Evolutionary conservation across 2,888 invertebrate species (phyloP).

Genomic region (Germaria angustata): DNA sequence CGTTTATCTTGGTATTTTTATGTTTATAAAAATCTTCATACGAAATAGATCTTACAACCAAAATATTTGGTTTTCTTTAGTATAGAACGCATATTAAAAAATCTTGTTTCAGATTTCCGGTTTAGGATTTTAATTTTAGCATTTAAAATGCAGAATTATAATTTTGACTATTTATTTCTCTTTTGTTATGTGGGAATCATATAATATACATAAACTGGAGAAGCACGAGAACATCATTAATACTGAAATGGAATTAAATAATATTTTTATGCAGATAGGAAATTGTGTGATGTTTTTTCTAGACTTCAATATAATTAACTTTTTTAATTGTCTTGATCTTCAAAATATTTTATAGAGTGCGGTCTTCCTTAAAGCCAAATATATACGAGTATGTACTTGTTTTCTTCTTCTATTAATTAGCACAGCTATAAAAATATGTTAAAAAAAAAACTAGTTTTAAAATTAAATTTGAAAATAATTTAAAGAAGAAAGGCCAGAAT

Average conservation of each 20-base stretch:
- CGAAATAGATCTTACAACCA: neutral
- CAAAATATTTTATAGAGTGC: neutral
- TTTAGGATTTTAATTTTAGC: constrained; percentile 32
- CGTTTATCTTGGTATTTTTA: neutral
- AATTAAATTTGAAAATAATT: neutral
- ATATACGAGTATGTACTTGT: too few relatives aligned
- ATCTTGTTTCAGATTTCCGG: constrained; percentile 37
- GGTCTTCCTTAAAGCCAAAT: neutral
- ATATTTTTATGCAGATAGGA: neutral
- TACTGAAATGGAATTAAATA: neutral
- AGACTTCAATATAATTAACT: neutral
- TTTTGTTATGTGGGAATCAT: neutral
- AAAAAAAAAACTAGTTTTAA: neutral
- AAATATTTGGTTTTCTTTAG: neutral
- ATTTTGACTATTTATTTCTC: neutral
- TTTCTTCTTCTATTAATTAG: too few relatives aligned
- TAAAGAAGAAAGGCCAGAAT: neutral
- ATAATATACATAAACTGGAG: neutral
- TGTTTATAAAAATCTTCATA: neutral
- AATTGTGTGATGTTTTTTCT: too few relatives aligned
- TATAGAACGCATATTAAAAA: constrained; percentile 5
- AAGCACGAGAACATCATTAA: neutral
- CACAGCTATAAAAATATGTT: too few relatives aligned
- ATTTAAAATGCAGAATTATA: constrained; percentile 14
- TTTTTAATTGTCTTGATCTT: neutral